Evolutionary conservation across 2,113 vertebrate genomes (phyloP).

Genomic region (Merops nubicus): DNA sequence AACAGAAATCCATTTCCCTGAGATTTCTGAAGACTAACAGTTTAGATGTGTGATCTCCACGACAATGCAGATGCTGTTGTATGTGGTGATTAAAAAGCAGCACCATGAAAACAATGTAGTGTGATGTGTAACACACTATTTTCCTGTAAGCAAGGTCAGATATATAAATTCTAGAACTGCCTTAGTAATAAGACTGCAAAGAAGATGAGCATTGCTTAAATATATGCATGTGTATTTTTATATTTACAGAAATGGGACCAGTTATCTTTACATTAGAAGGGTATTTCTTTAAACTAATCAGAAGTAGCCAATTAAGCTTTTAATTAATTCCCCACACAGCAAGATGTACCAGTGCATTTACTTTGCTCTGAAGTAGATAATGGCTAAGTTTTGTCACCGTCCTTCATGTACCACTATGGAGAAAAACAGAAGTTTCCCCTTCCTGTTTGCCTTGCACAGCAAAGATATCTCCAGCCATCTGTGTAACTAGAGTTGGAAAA

Average conservation of each 20-base stretch:
- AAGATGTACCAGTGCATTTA: not conserved
- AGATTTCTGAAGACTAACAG: not conserved
- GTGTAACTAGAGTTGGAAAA: not conserved
- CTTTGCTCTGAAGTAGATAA: not conserved
- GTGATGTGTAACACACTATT: not conserved
- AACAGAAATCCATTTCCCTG: not conserved
- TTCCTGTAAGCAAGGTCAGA: not conserved
- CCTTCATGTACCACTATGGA: too few relatives aligned
- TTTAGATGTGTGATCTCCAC: not conserved
- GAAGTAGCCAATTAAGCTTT: not conserved
- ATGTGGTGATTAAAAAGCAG: not conserved
- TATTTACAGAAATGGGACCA: not conserved
- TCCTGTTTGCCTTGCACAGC: not conserved
- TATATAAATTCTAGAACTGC: not conserved
- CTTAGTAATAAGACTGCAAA: not conserved
- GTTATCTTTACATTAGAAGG: not conserved
- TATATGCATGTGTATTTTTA: not conserved
- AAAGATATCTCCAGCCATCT: not conserved
- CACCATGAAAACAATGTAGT: not conserved
- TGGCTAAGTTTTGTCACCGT: not conserved
- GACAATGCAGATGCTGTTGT: not conserved
- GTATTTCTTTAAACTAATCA: not conserved
- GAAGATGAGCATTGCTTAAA: not conserved
- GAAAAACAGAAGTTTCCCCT: not conserved
- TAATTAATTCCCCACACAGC: not conserved